These are phyloP conservation scores for Chinchilla lanigera DNA, from an alignment of 2,113 vertebrate species.

Conservation along the genomic window DNA sequence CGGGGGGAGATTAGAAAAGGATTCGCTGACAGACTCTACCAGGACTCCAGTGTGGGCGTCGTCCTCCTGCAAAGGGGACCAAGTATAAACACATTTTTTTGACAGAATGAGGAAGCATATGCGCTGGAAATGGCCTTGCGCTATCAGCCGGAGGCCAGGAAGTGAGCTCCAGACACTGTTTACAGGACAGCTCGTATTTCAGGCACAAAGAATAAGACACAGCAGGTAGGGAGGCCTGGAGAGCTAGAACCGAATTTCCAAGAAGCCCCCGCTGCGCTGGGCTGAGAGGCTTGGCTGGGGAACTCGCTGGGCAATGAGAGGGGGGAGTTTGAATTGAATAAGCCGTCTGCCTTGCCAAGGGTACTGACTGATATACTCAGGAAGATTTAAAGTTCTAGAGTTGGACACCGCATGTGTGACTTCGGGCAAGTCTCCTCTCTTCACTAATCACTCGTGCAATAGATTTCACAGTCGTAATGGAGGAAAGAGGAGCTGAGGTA, in stretches of 20 bases:
- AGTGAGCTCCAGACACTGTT: constrained; percentile 15
- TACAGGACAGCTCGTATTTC: constrained; percentile 62
- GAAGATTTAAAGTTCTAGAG: background rate
- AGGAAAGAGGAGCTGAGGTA: background rate
- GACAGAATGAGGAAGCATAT: background rate
- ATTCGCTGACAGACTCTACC: background rate
- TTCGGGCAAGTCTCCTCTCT: background rate
- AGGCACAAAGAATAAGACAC: constrained; percentile 15
- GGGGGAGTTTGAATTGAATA: background rate
- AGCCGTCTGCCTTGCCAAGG: background rate
- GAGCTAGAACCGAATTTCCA: constrained; percentile 24
- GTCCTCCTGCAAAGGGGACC: background rate
- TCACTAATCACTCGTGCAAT: background rate
- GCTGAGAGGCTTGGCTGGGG: background rate
- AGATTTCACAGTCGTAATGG: background rate
- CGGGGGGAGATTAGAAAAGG: background rate
- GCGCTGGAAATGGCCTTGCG: constrained; percentile 44
- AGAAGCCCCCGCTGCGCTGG: background rate
- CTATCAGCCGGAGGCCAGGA: constrained; percentile 44
- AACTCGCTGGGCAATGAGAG: background rate
- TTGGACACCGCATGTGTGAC: background rate
- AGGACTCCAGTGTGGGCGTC: background rate
- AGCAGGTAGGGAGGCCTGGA: constrained; percentile 49
- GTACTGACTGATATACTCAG: background rate
- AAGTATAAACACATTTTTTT: constrained; percentile 48